Evolutionary conservation across 2,113 vertebrate species (phyloP), one percentile per base, ranked within the genome.

Genomic region (Elanus axillaris): DNA sequence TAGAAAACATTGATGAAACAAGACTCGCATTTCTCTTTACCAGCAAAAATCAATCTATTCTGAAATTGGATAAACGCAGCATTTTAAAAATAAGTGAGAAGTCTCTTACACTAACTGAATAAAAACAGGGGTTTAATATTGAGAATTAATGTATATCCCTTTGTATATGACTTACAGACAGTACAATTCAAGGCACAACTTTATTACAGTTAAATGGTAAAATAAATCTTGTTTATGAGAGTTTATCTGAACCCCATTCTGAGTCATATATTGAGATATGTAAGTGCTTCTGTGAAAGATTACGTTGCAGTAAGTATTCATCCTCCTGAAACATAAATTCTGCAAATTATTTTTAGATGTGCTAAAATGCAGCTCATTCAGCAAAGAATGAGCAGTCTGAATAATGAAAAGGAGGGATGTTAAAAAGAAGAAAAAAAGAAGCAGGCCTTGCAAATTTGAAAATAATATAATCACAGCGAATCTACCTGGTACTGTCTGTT

Each of bases 161-260:
- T 95, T 88, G 63, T 74, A 12, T 64, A 56, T 27, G 34, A 77
- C 53, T 66, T 80, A 76, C 72, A 84, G 89, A 79, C 58, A 90
- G 63, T 71, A 90, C 68, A 69, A 85, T 69, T 85, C 73, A 92
- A 92, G 32, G 36, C 67, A 82, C 42, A 89, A 58, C 47, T 93
- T 91, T 45, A 93, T 90, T 87, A 64, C 43, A 82, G 31, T 63
- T 88, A 71, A 93, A 76, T 15, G 45, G 43, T 48, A 90, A 92
- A 96, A 94, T 95, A 79, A 82, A 92, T 96, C 86, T 85, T 86
- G 34, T 78, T 90, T 93, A 92, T 86, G 53, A 83, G 80, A 95
- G 67, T 90, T 96, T 90, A 22, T 47, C 93, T 93, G 83, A 95
- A 94, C 71, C 31, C 50, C 34, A n/a, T 84, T 90, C 88, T 74